Evolutionary conservation across 1,140 invertebrate species (phyloP).

Genomic region (Drosophila equinoxialis): DNA sequence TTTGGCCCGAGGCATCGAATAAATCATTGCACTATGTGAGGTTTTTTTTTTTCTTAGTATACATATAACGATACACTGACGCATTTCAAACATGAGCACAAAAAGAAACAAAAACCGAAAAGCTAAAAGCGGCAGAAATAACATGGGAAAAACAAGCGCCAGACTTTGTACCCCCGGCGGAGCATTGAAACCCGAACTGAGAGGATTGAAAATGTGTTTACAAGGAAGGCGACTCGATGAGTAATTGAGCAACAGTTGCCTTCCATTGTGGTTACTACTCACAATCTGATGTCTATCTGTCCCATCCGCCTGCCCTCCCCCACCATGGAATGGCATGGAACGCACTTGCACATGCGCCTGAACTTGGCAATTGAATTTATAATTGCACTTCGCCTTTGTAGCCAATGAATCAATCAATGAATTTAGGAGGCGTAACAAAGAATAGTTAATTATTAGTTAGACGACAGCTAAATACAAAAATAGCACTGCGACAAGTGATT

Average conservation of each 20-base stretch:
- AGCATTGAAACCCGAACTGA: not conserved
- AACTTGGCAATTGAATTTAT: conserved; percentile 65
- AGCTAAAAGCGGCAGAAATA: conserved; percentile 27
- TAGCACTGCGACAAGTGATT: conserved; percentile 5
- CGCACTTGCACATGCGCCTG: conserved; percentile 58
- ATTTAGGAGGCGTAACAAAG: conserved; percentile 36
- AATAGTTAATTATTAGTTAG: conserved; percentile 27
- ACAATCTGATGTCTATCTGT: not conserved
- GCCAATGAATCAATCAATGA: conserved; percentile 52
- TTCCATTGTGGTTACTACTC: conserved; percentile 13
- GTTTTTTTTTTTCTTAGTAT: conserved; percentile 2
- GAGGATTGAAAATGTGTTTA: conserved; percentile 4
- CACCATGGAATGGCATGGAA: conserved; percentile 13
- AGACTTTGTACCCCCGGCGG: conserved; percentile 30
- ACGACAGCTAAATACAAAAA: conserved; percentile 13
- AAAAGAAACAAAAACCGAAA: conserved; percentile 28
- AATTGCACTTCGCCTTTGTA: conserved; percentile 44
- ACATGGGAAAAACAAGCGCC: conserved; percentile 50
- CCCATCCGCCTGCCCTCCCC: not conserved
- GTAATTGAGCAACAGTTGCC: conserved; percentile 37
- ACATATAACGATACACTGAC: conserved; percentile 35
- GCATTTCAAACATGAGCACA: conserved; percentile 53
- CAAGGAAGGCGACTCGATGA: not conserved
- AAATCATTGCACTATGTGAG: conserved; percentile 57
- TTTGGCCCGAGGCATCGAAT: conserved; percentile 60